These are phyloP conservation scores for Lontra canadensis DNA, from an alignment of 2,113 vertebrate genomes.

Conservation along the genomic window DNA sequence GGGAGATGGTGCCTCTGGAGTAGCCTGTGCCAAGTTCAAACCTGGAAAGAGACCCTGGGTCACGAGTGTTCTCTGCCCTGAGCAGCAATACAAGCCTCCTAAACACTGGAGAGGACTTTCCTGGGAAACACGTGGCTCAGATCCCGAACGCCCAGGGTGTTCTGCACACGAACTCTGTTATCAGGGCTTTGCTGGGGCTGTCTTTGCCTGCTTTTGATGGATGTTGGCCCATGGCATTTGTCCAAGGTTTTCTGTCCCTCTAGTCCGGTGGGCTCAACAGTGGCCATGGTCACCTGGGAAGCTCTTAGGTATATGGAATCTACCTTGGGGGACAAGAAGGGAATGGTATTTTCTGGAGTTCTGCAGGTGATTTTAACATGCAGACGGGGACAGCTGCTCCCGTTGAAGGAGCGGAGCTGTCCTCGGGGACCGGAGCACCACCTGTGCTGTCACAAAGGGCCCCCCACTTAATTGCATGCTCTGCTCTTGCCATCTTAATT, in stretches of 20 bases:
- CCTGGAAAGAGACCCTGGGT: background rate
- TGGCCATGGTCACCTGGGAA: background rate
- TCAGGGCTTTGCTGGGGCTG: background rate
- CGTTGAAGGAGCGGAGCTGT: background rate
- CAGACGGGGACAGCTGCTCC: background rate
- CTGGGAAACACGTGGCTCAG: accelerated
- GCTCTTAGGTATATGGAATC: background rate
- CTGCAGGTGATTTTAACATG: background rate
- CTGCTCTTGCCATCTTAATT: accelerated
- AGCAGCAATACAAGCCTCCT: accelerated
- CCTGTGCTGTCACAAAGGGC: background rate
- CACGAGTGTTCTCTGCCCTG: accelerated
- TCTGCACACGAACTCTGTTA: background rate
- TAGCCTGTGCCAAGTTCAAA: background rate
- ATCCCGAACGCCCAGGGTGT: background rate
- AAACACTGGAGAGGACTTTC: background rate
- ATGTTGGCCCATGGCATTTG: background rate
- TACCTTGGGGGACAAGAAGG: background rate
- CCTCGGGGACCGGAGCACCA: accelerated
- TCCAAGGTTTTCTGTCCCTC: background rate
- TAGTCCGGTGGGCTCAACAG: accelerated
- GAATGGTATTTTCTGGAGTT: accelerated
- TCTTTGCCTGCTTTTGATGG: background rate
- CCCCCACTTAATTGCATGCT: accelerated
- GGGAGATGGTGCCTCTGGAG: background rate